phyloP scores from a whole-genome alignment of 2,888 invertebrate species.

The Apotomis betuletana region DNA sequence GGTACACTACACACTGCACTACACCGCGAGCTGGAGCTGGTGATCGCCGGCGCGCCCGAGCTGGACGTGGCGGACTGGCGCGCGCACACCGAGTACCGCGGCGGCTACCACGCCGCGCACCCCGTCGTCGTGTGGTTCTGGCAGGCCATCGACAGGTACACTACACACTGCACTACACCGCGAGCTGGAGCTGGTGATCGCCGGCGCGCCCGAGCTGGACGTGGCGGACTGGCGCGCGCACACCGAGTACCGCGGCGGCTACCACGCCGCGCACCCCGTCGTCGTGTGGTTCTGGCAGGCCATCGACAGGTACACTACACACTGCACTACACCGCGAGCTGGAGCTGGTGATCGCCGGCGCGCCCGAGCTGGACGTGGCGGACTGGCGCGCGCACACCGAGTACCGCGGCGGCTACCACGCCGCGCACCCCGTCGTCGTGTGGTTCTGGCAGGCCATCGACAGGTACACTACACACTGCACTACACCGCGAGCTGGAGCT shows the following conservation, averaged over 20 bases:
- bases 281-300: constrained; percentile 99
- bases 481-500: no score
- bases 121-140: constrained; percentile 99
- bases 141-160: constrained; percentile 94
- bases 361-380: no score
- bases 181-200: no score
- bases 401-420: constrained; percentile 97
- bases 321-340: no score
- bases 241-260: constrained; percentile 96
- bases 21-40: no score
- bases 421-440: constrained; percentile 95
- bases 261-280: constrained; percentile 97
- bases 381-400: constrained; percentile 80
- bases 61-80: constrained; percentile 81
- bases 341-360: no score
- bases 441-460: constrained; percentile 99
- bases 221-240: no score
- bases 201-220: no score
- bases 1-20: constrained; percentile 53
- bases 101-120: constrained; percentile 97
- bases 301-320: constrained; percentile 87
- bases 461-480: constrained; percentile 68
- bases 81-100: constrained; percentile 90
- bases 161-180: no score
- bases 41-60: no score